phyloP scores from a whole-genome alignment of 2,797 vertebrate genomes.

The Peromyscus eremicus region DNA sequence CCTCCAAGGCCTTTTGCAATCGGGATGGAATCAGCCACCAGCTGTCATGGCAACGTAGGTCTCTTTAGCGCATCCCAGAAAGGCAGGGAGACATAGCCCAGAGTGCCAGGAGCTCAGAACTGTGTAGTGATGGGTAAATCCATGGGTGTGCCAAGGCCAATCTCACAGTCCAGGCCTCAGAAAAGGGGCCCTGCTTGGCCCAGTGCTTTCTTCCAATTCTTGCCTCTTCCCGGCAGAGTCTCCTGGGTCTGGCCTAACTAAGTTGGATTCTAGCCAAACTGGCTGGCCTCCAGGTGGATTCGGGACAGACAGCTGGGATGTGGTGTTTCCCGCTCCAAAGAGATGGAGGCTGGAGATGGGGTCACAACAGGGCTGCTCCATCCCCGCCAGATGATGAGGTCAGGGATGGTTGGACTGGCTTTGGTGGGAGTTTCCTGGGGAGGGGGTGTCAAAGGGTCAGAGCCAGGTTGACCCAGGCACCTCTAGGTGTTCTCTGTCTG shows the following conservation, averaged over 20 bases:
- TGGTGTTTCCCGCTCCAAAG: constrained; percentile 78
- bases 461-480: not conserved
- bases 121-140: not conserved
- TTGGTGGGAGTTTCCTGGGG: not conserved
- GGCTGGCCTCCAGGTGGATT: constrained; percentile 82
- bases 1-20: constrained; percentile 26
- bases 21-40: constrained; percentile 52
- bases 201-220: constrained; percentile 64
- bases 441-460: not conserved
- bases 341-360: constrained; percentile 69
- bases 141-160: constrained; percentile 10
- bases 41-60: constrained; percentile 48
- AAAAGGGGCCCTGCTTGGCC: constrained; percentile 24
- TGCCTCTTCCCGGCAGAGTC: constrained; percentile 80
- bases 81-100: not conserved
- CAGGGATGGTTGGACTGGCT: not conserved
- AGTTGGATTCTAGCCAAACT: constrained; percentile 72
- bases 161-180: constrained; percentile 3
- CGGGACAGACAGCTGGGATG: constrained; percentile 82
- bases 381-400: not conserved
- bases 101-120: not conserved
- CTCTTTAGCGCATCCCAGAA: constrained; percentile 22
- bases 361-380: not conserved
- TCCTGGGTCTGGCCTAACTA: constrained; percentile 76
- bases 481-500: not conserved